These are phyloP conservation scores for Oryzias dopingdopingensis DNA, from an alignment of 2,797 vertebrate genomes.

Conservation along the genomic window DNA sequence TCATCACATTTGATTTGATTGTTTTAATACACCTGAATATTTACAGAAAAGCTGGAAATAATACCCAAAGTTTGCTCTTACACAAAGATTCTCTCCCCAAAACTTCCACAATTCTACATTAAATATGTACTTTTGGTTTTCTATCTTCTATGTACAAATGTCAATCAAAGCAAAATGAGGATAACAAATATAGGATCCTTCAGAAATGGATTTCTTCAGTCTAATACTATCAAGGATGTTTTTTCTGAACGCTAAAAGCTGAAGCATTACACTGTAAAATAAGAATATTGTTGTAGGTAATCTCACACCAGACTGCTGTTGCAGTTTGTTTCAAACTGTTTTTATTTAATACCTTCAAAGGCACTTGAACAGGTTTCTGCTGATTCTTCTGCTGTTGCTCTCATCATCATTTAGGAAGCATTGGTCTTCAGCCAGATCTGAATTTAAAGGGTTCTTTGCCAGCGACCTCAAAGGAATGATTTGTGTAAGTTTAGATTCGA, in stretches of 20 bases:
- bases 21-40: conserved; percentile 12
- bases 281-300: neutral
- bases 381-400: conserved; percentile 5
- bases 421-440: conserved; percentile 29
- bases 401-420: neutral
- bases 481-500: neutral
- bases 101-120: conserved; percentile 32
- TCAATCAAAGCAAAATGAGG: conserved; percentile 22
- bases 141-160: conserved; percentile 38
- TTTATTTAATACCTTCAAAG: conserved; percentile 8
- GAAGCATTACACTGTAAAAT: conserved; percentile 9
- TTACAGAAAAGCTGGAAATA: conserved; percentile 14
- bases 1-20: conserved; percentile 64
- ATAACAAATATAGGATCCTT: conserved; percentile 47
- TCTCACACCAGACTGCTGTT: neutral
- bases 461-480: too few species aligned
- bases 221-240: conserved; percentile 18
- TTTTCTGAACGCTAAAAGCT: conserved; percentile 8
- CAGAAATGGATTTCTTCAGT: conserved; percentile 32
- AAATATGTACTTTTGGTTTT: conserved; percentile 46
- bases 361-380: conserved; percentile 33
- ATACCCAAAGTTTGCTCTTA: conserved; percentile 21
- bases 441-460: neutral
- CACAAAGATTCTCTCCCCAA: conserved; percentile 36
- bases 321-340: neutral